Evolutionary conservation across 2,113 vertebrate species (phyloP), one percentile per base, ranked within the genome.

Genomic region (Theristicus caerulescens): DNA sequence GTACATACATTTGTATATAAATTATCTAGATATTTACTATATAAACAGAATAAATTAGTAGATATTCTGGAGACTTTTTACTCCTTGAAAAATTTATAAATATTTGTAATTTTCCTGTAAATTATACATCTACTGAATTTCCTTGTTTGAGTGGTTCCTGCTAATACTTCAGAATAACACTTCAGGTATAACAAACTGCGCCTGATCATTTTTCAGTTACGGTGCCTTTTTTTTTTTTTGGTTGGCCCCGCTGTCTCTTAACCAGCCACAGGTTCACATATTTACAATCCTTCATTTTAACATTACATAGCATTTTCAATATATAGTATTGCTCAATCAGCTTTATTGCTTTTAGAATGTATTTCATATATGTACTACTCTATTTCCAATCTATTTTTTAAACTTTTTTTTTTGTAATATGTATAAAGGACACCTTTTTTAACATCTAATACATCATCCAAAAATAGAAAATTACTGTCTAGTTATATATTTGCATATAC

Each of bases 231-330:
- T 58, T 62, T 34, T 40, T 52, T 58, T 47, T 16, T 29, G 1
- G 2, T n/a, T 47, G 3, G 1, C 2, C 11, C 20, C 10, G 7
- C 2, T 57, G 9, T 44, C 3, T 36, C 27, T 59, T 47, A 83
- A 67, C 5, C 16, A 77, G 42, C 40, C 52, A 54, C 25, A 11
- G 34, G 38, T 32, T 61, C 47, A 64, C 13, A 4, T 76, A 34
- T 49, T 79, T 58, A 9, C 11, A 62, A 10, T 16, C 10, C 4
- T 72, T 82, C 27, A 40, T 61, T 86, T 82, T 67, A 86, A 64
- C 5, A 32, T 34, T 69, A 13, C 8, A 32, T 17, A 59, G 1
- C 7, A 44, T 83, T 76, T 72, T 80, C 24, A n/a, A 26, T n/a
- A 25, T 11, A 29, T 13, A 15, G 0, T 59, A 61, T 79, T 82